These are phyloP conservation scores for Acanthornis magna DNA, from an alignment of 2,797 vertebrate species.

Conservation along the genomic window DNA sequence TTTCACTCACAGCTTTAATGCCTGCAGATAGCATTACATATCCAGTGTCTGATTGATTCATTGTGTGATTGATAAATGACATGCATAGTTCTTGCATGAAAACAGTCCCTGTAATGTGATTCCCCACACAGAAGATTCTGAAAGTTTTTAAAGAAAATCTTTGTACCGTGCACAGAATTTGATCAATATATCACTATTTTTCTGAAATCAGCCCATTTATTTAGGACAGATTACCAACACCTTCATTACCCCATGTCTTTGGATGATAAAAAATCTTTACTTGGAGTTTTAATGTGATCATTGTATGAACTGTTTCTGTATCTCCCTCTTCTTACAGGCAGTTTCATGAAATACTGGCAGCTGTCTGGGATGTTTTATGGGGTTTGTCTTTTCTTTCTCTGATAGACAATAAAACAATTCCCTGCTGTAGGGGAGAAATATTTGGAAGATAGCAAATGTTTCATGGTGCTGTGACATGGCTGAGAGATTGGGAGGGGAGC, in stretches of 20 bases:
- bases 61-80: constrained; percentile 55
- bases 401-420: not conserved
- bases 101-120: constrained; percentile 16
- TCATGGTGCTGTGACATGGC: not conserved
- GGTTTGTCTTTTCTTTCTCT: constrained; percentile 1
- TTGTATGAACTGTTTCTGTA: not conserved
- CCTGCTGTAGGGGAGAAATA: not conserved
- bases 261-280: not conserved
- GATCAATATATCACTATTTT: not conserved
- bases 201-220: constrained; percentile 3
- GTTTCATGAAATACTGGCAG: not conserved
- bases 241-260: not conserved
- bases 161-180: not conserved
- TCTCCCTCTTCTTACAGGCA: not conserved
- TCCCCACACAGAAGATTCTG: not conserved
- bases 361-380: not conserved
- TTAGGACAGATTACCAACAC: not conserved
- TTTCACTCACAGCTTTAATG: not conserved
- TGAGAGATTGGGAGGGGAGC: not conserved
- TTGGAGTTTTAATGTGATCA: not conserved
- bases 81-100: constrained; percentile 38
- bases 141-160: not conserved
- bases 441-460: not conserved
- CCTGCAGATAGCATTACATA: not conserved
- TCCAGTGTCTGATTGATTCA: constrained; percentile 39